Conservation (phyloP, 2,888 invertebrate genomes). For the Plagodis pulveraria region DNA sequence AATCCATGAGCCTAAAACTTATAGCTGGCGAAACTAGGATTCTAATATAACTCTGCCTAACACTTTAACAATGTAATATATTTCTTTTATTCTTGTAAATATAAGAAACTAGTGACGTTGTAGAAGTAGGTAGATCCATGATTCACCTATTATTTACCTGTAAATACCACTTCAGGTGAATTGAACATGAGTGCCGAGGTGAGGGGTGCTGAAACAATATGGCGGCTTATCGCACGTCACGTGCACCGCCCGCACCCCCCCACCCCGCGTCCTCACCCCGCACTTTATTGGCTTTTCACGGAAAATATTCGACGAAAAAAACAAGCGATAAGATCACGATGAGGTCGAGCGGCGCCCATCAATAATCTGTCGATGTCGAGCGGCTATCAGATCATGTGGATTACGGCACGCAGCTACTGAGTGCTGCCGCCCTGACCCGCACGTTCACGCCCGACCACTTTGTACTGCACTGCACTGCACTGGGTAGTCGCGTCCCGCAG, state of each 20-base stretch:
- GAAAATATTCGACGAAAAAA: conserved; percentile 76
- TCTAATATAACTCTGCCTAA: too few relatives aligned
- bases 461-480: conserved; percentile 10
- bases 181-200: conserved; percentile 36
- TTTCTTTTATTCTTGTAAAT: not conserved
- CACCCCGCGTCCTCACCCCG: conserved; percentile 40
- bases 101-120: not conserved
- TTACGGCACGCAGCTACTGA: conserved; percentile 12
- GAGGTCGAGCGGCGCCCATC: conserved; percentile 76
- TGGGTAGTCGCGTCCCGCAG: conserved; percentile 18
- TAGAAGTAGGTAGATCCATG: conserved; percentile 25
- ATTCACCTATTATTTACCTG: conserved; percentile 34
- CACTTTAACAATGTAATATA: too few relatives aligned
- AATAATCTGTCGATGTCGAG: conserved; percentile 67
- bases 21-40: too few relatives aligned
- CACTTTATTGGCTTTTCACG: conserved; percentile 74
- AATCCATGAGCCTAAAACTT: too few relatives aligned
- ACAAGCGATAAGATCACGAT: conserved; percentile 78
- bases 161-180: conserved; percentile 43
- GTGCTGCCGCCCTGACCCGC: conserved; percentile 4
- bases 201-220: conserved; percentile 68
- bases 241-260: conserved; percentile 61
- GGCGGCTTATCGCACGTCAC: conserved; percentile 63
- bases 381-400: conserved; percentile 43
- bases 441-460: conserved; percentile 19